Base-by-base conservation (phyloP, 2,888 invertebrate genomes). In the Lithophane leautieri region DNA sequence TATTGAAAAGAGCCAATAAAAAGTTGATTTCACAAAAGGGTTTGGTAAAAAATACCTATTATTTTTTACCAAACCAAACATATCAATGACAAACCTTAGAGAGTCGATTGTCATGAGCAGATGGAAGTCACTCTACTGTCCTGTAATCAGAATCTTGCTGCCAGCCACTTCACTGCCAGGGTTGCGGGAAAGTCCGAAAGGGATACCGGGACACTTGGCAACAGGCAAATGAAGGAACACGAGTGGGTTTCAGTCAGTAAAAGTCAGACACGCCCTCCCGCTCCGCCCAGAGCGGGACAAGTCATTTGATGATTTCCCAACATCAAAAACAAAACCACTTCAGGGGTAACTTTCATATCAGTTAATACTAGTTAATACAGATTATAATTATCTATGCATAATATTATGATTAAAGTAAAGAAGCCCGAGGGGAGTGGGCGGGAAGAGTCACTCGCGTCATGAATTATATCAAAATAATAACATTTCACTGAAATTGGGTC, bases 401-500 rank as follows among this genome's bases (percentile, higher is more conserved):
- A 71, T 28, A 61, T 54, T 42, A 50, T 62, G n/a, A 73, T 40
- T 22, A 61, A 50, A 74, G 9, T 56, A 54, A 52, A 52, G 42
- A 54, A n/a, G 66, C n/a, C 22, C 54, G 47, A 58, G 34, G 25
- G 42, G 42, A 72, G 67, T 50, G 60, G 56, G 56, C 52, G 62
- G 42, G 63, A 60, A 47, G 60, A 54, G 50, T 40, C 56, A 54
- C 28, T 6, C 42, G 44, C 68, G 70, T 78, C 71, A 81, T 60
- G 22, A 73, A 60, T 70, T 67, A 25, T 73, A 71, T 61, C 68
- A 79, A 79, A 84, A 84, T 74, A 71, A 60, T 82, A 82, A 72
- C 44, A 76, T 67, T 73, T 62, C 63, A 66, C 52, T 63, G 78
- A 85, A 87, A 87, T 73, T 68, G 78, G 85, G 81, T 77, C 88